A percentile compares a stretch with the other conserved stretches of the same genome.
phyloP scores from a whole-genome alignment of 2,888 invertebrate species.

The Steinernema carpocapsae region DNA sequence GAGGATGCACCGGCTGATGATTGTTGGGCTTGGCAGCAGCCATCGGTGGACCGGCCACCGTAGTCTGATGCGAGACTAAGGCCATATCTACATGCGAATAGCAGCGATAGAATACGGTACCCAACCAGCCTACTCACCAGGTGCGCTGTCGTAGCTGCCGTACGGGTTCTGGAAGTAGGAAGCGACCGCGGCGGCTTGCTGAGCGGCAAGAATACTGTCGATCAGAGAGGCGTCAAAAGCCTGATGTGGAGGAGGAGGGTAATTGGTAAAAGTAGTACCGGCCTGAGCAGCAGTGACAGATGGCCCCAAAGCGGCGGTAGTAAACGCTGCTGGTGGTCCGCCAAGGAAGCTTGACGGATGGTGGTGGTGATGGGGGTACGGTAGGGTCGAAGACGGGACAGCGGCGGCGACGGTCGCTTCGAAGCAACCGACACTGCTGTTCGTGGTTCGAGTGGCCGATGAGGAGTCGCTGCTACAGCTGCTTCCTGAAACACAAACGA shows the following conservation, averaged over 20 bases:
- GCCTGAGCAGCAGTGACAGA: constrained; percentile 1
- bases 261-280: neutral
- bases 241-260: neutral
- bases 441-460: constrained; percentile 29
- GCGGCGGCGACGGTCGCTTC: constrained; percentile 25
- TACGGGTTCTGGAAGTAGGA: neutral
- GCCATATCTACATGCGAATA: constrained; percentile 25
- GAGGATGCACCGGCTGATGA: constrained; percentile 18
- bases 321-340: constrained; percentile 20
- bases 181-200: constrained; percentile 19
- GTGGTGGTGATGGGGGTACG: neutral
- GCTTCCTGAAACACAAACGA: constrained; percentile 12
- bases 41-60: constrained; percentile 23
- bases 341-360: neutral
- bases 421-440: constrained; percentile 32
- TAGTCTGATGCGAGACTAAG: neutral
- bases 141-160: neutral
- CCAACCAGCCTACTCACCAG: constrained; percentile 3
- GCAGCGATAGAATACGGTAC: no score
- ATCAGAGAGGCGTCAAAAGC: neutral
- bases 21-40: constrained; percentile 19
- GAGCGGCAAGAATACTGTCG: constrained; percentile 4
- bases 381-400: constrained; percentile 1
- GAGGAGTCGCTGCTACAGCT: constrained; percentile 29
- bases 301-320: constrained; percentile 4